A percentile compares a stretch with the other conserved stretches of the same genome.
Evolutionary conservation across 2,113 vertebrate genomes (phyloP).

Genomic region (Lagopus muta): DNA sequence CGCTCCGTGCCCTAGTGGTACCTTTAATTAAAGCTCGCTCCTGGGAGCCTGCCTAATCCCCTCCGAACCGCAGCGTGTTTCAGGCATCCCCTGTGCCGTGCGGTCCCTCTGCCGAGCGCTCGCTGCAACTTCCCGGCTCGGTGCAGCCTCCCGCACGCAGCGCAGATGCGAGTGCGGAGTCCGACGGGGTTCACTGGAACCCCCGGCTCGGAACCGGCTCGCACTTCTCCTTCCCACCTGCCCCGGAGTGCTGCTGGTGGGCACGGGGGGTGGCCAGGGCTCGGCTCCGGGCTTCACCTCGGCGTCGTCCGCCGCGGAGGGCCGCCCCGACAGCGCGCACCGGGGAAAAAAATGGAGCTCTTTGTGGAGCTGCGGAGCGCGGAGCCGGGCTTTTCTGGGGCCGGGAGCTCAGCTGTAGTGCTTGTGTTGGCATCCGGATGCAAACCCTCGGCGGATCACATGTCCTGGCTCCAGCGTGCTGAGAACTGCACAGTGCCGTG

Average conservation of each 20-base stretch:
- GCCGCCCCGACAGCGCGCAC: neutral
- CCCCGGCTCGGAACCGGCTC: neutral
- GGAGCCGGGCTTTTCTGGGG: slow-evolving; percentile 44
- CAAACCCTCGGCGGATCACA: slow-evolving; percentile 81
- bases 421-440: slow-evolving; percentile 80
- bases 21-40: slow-evolving; percentile 71
- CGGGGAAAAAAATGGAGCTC: neutral
- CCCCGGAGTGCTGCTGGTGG: neutral
- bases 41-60: slow-evolving; percentile 68
- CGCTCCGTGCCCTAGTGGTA: slow-evolving; percentile 35
- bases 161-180: neutral
- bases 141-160: slow-evolving; percentile 24
- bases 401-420: slow-evolving; percentile 78
- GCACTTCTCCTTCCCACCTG: neutral
- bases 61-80: slow-evolving; percentile 37
- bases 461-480: slow-evolving; percentile 80
- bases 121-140: slow-evolving; percentile 26
- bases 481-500: slow-evolving; percentile 81
- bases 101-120: slow-evolving; percentile 39
- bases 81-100: slow-evolving; percentile 50
- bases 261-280: neutral
- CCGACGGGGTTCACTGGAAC: neutral
- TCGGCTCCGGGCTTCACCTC: neutral
- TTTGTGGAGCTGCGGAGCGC: slow-evolving; percentile 60
- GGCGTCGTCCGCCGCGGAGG: neutral